Evolutionary conservation across 2,113 vertebrate species (phyloP), one percentile per base, ranked within the genome.

Genomic region (Pelmatolapia mariae): DNA sequence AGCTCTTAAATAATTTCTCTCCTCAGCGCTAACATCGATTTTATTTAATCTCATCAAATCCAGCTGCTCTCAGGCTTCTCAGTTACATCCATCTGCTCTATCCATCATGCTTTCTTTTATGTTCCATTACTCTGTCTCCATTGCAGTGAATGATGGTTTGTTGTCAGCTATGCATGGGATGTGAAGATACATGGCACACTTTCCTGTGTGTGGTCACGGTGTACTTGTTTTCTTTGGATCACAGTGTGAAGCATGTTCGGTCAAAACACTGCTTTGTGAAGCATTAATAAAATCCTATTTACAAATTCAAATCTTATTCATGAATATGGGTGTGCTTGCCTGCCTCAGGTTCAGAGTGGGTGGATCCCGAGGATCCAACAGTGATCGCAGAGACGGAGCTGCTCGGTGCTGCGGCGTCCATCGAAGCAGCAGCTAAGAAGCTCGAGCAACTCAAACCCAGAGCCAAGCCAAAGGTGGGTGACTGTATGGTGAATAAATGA

Each of bases 371-470:
- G 95, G 98, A 99, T 94, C 99, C 99, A 2, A 99, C 98, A 1
- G 98, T 99, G 86, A 98, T 99, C 7, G 99, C 99, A 1, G 99
- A 99, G 92, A 98, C 98, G 0, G 99, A 99, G 94, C 96, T 99
- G 3, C 95, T 99, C 33, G 99, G 99, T 59, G 99, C 99, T 3
- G 99, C 99, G 1, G 98, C 99, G 0, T 99, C 99, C 59, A 99
- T 99, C 56, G 99, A 99, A 91, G 99, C 99, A 18, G 99, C 98
- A 7, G 99, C 99, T 11, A 99, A 99, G 96, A 99, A 99, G 94
- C 95, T 99, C 90, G 98, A 99, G 93, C 99, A 99, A 87, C 97
- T 99, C 90, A 99, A 98, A 92, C 99, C 99, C 29, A 94, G 99
- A 96, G 98, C 98, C 88, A 99, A 99, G 90, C 98, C 98, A 16